Conservation (phyloP, 2,113 vertebrate genomes). For the Zosterops lateralis region DNA sequence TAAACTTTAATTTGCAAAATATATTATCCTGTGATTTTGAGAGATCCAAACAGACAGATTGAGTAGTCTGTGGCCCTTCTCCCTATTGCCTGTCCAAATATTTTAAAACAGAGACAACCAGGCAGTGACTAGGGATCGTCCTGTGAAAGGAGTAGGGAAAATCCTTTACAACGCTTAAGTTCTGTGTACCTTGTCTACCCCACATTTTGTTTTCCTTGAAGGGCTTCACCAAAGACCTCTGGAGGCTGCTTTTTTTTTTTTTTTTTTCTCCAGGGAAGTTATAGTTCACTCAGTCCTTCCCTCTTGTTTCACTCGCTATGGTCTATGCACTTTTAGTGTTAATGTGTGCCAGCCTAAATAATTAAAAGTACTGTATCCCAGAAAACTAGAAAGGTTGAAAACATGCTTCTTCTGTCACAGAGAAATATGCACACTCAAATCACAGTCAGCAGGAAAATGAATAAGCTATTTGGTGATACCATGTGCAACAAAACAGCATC, state of each 20-base stretch:
- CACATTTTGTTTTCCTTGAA: background rate
- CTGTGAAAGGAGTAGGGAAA: background rate
- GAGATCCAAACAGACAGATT: background rate
- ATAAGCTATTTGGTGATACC: slow-evolving; percentile 56
- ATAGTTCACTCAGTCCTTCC: background rate
- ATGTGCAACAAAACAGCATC: slow-evolving; percentile 58
- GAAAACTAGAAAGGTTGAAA: slow-evolving; percentile 30
- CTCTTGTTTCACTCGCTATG: background rate
- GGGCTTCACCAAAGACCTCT: background rate
- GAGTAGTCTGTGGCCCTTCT: background rate
- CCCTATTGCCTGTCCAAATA: background rate
- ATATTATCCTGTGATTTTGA: background rate
- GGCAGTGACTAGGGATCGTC: background rate
- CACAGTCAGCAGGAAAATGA: slow-evolving; percentile 57
- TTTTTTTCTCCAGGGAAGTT: background rate
- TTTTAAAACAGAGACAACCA: background rate
- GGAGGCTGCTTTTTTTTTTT: background rate
- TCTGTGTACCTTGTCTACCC: background rate
- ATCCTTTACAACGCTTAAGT: background rate
- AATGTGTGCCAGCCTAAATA: slow-evolving; percentile 9
- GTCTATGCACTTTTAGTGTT: background rate
- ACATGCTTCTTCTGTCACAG: background rate
- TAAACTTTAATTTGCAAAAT: background rate
- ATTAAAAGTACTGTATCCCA: slow-evolving; percentile 13
- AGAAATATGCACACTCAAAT: slow-evolving; percentile 40